Base-by-base conservation (phyloP, 1,140 invertebrate species). In the Sweltsa coloradensis region DNA sequence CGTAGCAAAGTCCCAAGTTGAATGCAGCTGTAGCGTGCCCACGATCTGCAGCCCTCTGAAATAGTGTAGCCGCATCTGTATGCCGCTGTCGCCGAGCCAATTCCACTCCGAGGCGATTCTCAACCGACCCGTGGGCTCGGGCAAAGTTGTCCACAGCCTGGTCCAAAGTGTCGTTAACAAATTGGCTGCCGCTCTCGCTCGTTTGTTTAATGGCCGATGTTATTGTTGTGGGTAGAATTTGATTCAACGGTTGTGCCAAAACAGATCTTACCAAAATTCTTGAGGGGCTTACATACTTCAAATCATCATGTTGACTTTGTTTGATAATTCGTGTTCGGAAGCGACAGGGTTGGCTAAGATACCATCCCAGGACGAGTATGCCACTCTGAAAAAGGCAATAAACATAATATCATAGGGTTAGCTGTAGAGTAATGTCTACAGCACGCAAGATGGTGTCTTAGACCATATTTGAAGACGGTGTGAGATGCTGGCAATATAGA, bases 1-100 rank as follows among this genome's bases (percentile, higher is more conserved):
- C 76, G 56, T 77, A 71, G 55, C 76, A 79, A 2, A 78, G 54
- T 24, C 67, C 77, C 44, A 80, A 59, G 57, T 80, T 80, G 43
- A 71, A 80, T 31, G 71, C 59, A 45, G 75, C 77, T 51, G 68
- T 69, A 49, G 70, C 58, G 57, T 77, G 70, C 43, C 70, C 68
- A 36, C 72, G 60, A 44, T 64, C 63, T 23, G 73, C 70, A 45
- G 75, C 74, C 41, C 60, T 66, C 42, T 68, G 55, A 61, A 70
- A 71, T 51, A 66, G 64, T 41, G 57, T 53, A 11, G 67, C 39
- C 11, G 68, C 70, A 51, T 66, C 60, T 5, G 59, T 50, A 27
- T 64, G 60, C 27, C 60, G 53, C 41, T 61, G 53, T 45, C 61
- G 59, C 29, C 63, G 50, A 27, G 69, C 52, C 18, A 58, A 65